A percentile compares a stretch with the other conserved stretches of the same genome.
These are phyloP conservation scores for Papilio polytes DNA, from an alignment of 1,140 invertebrate species.

Conservation along the genomic window DNA sequence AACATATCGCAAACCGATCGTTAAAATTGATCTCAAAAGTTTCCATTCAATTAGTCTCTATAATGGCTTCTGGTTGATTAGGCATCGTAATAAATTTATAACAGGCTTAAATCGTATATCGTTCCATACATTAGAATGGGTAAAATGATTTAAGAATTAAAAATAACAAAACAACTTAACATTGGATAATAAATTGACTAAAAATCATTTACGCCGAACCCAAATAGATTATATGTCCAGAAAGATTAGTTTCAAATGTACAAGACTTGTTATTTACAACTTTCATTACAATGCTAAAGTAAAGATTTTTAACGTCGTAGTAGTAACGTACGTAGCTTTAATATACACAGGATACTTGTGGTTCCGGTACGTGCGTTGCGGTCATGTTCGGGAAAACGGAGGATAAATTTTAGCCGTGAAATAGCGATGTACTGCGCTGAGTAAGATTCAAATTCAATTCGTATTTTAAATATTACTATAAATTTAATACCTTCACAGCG, in stretches of 20 bases:
- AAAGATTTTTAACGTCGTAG: neutral
- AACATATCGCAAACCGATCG: conserved; percentile 23
- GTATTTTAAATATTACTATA: neutral
- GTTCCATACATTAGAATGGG: neutral
- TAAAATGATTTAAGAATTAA: neutral
- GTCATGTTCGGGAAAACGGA: neutral
- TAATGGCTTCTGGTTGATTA: conserved; percentile 39
- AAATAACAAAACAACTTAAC: neutral
- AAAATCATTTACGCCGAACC: neutral
- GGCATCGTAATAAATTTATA: conserved; percentile 33
- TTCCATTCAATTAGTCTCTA: conserved; percentile 34
- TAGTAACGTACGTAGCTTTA: neutral
- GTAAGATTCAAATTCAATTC: neutral
- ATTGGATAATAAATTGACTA: no score
- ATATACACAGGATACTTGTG: neutral
- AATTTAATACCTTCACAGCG: no score
- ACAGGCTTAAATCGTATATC: conserved; percentile 28
- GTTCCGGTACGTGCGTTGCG: neutral
- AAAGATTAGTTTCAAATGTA: no score
- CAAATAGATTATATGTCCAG: no score
- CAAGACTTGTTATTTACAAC: no score
- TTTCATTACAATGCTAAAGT: neutral
- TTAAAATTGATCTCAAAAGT: conserved; percentile 27
- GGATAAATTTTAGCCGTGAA: neutral
- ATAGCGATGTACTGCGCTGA: neutral